Conservation (phyloP, 2,113 vertebrate species). For the Tachycineta bicolor region DNA sequence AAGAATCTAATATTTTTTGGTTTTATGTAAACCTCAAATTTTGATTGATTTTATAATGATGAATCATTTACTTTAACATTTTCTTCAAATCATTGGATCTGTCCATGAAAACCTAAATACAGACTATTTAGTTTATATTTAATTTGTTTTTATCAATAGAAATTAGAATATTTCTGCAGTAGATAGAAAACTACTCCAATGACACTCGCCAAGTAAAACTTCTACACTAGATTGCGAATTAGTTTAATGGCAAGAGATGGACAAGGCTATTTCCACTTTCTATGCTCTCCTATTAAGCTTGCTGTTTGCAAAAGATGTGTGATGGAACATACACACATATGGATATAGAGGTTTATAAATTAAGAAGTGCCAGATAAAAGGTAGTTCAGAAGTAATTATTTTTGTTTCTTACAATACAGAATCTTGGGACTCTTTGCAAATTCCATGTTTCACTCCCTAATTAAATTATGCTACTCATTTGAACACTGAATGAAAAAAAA, state of each 20-base stretch:
- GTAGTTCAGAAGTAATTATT: not conserved
- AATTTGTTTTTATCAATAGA: not conserved
- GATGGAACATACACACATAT: not conserved
- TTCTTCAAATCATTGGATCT: not conserved
- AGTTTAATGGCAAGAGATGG: not conserved
- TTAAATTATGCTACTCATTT: not conserved
- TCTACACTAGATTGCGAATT: not conserved
- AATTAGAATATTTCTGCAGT: not conserved
- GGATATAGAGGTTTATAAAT: not conserved
- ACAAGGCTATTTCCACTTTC: not conserved
- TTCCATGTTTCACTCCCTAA: not conserved
- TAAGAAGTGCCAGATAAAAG: not conserved
- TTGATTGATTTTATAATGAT: not conserved
- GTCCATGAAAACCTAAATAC: not conserved
- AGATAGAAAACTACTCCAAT: not conserved
- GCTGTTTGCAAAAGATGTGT: not conserved
- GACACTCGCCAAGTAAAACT: not conserved
- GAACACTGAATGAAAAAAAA: not conserved
- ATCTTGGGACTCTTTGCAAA: not conserved
- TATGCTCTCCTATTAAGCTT: not conserved
- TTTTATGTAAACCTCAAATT: not conserved
- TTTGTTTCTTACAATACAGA: not conserved
- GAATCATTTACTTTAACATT: not conserved
- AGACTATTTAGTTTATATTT: not conserved
- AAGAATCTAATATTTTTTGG: not conserved